These are phyloP conservation scores for Meloidogyne chitwoodi DNA, from an alignment of 1,140 invertebrate genomes.

Conservation along the genomic window DNA sequence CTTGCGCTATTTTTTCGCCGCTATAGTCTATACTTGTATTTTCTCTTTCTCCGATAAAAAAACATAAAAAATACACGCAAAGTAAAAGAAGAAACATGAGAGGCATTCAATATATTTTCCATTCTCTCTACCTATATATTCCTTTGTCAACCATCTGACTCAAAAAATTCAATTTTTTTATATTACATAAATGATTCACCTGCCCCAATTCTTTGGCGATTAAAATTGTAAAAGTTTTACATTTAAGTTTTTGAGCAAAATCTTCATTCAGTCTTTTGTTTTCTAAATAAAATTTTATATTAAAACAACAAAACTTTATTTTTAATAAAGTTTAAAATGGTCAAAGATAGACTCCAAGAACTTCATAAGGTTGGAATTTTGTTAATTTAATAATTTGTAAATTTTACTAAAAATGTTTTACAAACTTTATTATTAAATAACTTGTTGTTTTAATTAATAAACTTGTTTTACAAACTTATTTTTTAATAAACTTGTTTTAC, in stretches of 20 bases:
- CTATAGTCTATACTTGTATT: background rate
- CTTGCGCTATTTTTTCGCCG: background rate
- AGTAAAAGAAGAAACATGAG: background rate
- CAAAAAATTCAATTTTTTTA: conserved; percentile 3
- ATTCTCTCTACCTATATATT: background rate
- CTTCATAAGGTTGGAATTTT: conserved; percentile 1
- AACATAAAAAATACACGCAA: background rate
- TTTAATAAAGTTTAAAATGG: background rate
- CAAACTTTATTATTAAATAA: background rate
- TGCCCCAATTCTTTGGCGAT: background rate
- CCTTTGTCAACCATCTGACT: background rate
- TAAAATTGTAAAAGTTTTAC: background rate
- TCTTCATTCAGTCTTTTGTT: too few relatives aligned
- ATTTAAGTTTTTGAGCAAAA: background rate
- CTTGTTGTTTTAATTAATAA: background rate
- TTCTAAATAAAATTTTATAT: background rate
- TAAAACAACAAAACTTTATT: background rate
- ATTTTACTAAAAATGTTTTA: background rate
- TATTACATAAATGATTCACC: background rate
- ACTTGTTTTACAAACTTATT: background rate
- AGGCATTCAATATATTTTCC: background rate
- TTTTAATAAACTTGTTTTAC: background rate
- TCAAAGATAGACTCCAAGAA: conserved; percentile 5
- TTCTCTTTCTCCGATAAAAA: background rate
- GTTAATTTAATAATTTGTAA: background rate